phyloP scores from a whole-genome alignment of 2,113 vertebrate genomes.

The Ancistrus triradiatus region DNA sequence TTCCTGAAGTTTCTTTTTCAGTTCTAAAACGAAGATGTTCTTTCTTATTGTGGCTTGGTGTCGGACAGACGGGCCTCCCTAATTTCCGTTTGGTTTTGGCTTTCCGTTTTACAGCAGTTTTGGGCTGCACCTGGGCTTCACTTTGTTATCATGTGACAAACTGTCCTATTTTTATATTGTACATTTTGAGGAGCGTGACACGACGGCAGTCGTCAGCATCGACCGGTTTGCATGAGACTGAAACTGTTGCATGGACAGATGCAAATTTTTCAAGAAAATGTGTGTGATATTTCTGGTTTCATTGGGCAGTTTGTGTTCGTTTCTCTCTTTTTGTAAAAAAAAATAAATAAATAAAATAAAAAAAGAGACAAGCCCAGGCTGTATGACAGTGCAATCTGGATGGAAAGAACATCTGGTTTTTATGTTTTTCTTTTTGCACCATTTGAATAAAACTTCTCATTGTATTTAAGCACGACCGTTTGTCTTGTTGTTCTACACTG shows the following conservation, averaged over 20 bases:
- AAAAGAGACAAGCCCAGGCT: constrained; percentile 54
- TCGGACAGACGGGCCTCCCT: constrained; percentile 55
- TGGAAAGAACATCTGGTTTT: constrained; percentile 67
- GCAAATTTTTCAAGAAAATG: constrained; percentile 53
- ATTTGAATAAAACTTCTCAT: constrained; percentile 78
- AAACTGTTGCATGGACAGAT: constrained; percentile 65
- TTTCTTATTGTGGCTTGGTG: constrained; percentile 58
- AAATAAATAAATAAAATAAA: no score
- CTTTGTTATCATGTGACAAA: constrained; percentile 34
- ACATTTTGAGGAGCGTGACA: constrained; percentile 53
- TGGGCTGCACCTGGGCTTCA: constrained; percentile 36
- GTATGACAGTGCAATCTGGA: constrained; percentile 67
- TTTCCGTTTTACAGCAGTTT: constrained; percentile 18
- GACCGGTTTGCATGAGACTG: constrained; percentile 62
- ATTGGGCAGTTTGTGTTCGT: constrained; percentile 48
- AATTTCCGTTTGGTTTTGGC: constrained; percentile 29
- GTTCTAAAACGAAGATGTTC: constrained; percentile 63
- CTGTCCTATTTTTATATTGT: constrained; percentile 52
- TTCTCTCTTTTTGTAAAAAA: constrained; percentile 37
- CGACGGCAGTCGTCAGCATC: constrained; percentile 45
- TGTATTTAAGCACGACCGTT: constrained; percentile 63
- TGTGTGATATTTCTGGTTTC: constrained; percentile 58
- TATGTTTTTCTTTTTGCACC: constrained; percentile 68
- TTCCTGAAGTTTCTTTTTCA: constrained; percentile 64
- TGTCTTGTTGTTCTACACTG: no score